Evolutionary conservation across 2,113 vertebrate genomes (phyloP).

Genomic region (Leptosomus discolor): DNA sequence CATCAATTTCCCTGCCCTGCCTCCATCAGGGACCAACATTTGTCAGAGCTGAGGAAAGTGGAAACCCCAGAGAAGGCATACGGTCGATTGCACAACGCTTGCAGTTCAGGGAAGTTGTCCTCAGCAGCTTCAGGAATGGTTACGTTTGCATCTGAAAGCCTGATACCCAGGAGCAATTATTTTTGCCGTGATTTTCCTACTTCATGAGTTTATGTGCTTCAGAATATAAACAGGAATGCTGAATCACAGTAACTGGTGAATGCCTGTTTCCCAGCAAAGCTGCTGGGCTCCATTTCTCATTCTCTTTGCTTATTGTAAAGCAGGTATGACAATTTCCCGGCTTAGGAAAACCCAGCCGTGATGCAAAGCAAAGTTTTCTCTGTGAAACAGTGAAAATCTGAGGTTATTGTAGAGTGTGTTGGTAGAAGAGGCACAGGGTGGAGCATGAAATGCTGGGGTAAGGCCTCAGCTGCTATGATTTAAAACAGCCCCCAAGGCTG

Average conservation of each 20-base stretch:
- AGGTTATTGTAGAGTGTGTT: background rate
- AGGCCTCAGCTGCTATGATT: slow-evolving; percentile 45
- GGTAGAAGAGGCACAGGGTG: background rate
- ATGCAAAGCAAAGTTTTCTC: background rate
- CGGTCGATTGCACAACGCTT: background rate
- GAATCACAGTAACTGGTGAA: background rate
- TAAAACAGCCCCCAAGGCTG: slow-evolving; percentile 27
- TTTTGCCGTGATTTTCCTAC: slow-evolving; percentile 3
- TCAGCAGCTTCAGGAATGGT: background rate
- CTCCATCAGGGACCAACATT: background rate
- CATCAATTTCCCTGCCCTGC: background rate
- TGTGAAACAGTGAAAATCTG: background rate
- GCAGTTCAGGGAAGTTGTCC: background rate
- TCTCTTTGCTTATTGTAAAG: background rate
- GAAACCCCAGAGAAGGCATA: background rate
- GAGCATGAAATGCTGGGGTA: background rate
- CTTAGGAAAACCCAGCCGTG: background rate
- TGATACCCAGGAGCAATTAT: slow-evolving; percentile 28
- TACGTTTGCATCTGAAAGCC: background rate
- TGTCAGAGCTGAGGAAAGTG: background rate
- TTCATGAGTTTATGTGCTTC: background rate
- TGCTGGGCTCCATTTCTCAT: background rate
- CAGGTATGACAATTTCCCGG: background rate
- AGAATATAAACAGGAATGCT: background rate
- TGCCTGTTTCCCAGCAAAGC: background rate